A percentile compares a stretch with the other conserved stretches of the same genome.
phyloP scores from a whole-genome alignment of 2,113 vertebrate genomes.

The Etia nguti region DNA sequence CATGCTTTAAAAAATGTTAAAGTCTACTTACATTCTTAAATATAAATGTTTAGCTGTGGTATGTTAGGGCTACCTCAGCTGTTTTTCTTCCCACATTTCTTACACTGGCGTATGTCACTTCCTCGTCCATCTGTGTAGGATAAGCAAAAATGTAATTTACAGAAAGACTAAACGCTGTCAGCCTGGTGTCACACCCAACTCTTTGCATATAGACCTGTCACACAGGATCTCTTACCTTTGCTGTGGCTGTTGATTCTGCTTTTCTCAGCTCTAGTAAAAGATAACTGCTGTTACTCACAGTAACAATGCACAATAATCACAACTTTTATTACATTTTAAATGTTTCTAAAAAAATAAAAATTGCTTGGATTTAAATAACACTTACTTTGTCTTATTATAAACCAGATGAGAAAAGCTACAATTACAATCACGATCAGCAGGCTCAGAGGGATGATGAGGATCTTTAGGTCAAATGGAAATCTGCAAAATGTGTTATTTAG shows the following conservation, averaged over 20 bases:
- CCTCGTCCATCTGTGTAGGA: not conserved
- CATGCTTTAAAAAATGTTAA: not conserved
- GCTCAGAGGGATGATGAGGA: constrained; percentile 4
- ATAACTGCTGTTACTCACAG: not conserved
- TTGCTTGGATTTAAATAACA: not conserved
- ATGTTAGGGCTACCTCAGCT: not conserved
- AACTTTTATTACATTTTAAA: not conserved
- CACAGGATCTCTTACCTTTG: not conserved
- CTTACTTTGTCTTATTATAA: constrained; percentile 19
- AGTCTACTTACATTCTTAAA: not conserved
- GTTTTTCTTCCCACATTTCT: not conserved
- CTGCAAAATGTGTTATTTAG: not conserved
- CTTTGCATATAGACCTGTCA: not conserved
- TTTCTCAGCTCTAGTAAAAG: not conserved
- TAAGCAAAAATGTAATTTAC: not conserved
- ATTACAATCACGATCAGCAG: not conserved
- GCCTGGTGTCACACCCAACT: not conserved
- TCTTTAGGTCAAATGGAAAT: fast-evolving
- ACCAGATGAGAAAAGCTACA: not conserved
- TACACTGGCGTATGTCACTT: not conserved
- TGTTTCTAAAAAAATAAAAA: not conserved
- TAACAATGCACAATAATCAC: not conserved
- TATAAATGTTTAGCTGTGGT: not conserved
- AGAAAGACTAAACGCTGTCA: not conserved
- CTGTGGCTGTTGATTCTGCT: not conserved